Conservation (phyloP, 2,888 invertebrate species). For the Leptura quadrifasciata region DNA sequence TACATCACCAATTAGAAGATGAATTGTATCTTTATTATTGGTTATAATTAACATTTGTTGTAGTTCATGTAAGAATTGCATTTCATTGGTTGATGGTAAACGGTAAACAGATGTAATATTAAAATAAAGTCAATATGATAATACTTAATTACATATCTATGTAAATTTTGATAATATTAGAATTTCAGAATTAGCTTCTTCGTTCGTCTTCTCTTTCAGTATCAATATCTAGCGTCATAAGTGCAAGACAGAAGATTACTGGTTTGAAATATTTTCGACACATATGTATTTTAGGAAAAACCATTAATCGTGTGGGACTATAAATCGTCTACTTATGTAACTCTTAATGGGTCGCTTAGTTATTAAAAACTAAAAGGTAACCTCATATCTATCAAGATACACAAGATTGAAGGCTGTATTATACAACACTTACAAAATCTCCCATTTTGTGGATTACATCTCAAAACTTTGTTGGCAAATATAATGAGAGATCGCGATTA, state of each 20-base stretch:
- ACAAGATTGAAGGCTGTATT: background rate
- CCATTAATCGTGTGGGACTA: background rate
- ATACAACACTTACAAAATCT: constrained; percentile 3
- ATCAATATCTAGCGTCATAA: background rate
- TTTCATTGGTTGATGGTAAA: too few relatives aligned
- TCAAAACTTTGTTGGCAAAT: background rate
- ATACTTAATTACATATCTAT: too few relatives aligned
- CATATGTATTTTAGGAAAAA: background rate
- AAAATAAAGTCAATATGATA: too few relatives aligned
- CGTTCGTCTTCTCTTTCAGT: background rate
- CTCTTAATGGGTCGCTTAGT: background rate
- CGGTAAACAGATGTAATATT: too few relatives aligned
- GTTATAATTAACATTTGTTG: too few relatives aligned
- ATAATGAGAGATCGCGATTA: background rate
- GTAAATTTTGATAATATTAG: too few relatives aligned
- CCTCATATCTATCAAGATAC: background rate
- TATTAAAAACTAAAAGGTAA: background rate
- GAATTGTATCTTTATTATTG: too few relatives aligned
- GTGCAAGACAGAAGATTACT: background rate
- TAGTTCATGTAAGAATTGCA: too few relatives aligned
- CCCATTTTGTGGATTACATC: background rate
- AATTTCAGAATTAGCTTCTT: too few relatives aligned
- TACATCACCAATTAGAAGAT: too few relatives aligned
- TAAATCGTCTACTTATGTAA: background rate
- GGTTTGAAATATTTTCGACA: background rate